Conservation (phyloP, 2,113 vertebrate genomes). For the Nycticryphes semicollaris region DNA sequence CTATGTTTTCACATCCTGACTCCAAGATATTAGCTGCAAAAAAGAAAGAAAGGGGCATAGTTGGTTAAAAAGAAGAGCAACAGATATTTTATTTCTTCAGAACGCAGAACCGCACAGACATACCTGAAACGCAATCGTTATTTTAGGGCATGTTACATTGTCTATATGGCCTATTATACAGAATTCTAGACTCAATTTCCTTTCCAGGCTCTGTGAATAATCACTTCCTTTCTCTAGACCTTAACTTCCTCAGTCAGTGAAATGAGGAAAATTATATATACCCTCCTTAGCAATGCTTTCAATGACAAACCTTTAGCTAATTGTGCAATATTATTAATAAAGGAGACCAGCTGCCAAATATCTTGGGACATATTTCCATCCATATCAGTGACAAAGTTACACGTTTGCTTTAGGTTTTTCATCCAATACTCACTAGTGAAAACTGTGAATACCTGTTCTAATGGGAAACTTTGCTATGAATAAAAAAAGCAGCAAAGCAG, state of each 20-base stretch:
- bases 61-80: background rate
- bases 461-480: background rate
- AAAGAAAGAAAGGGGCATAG: background rate
- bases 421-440: background rate
- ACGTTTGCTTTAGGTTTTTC: background rate
- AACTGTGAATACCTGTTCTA: background rate
- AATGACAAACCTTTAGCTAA: background rate
- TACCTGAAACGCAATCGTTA: background rate
- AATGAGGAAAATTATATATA: background rate
- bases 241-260: background rate
- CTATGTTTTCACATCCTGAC: background rate
- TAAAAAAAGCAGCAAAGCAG: background rate
- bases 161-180: background rate
- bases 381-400: background rate
- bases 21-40: background rate
- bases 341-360: background rate
- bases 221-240: background rate
- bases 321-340: background rate
- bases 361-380: background rate
- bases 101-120: background rate
- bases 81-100: background rate
- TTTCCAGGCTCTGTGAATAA: background rate
- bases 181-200: background rate
- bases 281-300: background rate
- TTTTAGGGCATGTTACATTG: background rate